Evolutionary conservation across 2,797 vertebrate genomes (phyloP), one percentile per base, ranked within the genome.

Genomic region (Novumbra hubbsi): DNA sequence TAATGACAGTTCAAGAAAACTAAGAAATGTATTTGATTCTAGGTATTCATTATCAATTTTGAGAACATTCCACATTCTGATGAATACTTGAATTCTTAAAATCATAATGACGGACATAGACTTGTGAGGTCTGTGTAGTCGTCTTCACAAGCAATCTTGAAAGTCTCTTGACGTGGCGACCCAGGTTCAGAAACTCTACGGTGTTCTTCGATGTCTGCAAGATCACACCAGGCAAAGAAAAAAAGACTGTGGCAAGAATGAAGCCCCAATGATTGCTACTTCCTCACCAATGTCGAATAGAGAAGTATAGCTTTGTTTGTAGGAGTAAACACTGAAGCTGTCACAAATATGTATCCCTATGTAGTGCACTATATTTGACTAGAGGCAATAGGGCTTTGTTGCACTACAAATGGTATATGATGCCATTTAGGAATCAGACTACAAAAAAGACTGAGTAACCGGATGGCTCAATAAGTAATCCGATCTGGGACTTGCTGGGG

Each of bases 161-260:
- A 45, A 4, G 41, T 45, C 41, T 45, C 41, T 45, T 45, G 32
- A 34, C 5, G 32, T 34, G 32, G 32, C 32, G 32, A 2, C 5
- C 32, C 32, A 34, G 32, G 24, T 4, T 15, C 2, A 62, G 57
- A 62, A 14, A 11, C 49, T 79, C 73, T 73, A 38, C 60, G 67
- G 1, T 52, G 57, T 62, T 70, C n/a, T 45, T 45, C 41, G 3
- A 5, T 45, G 41, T 8, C 41, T 12, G 6, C 41, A 45, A 8
- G 3, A 45, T 45, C 41, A 45, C n/a, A 57, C 4, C 8, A 21
- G 55, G 21, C n/a, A 57, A 57, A 21, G 55, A 24, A 16, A 57
- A n/a, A 5, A 0, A 21, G 21, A 24, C 9, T 2, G 2, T 57
- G 5, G 55, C 55, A 57, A n/a, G n/a, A 9, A 57, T 57, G 55